Evolutionary conservation across 2,797 vertebrate species (phyloP).

Genomic region (Falco naumanni): DNA sequence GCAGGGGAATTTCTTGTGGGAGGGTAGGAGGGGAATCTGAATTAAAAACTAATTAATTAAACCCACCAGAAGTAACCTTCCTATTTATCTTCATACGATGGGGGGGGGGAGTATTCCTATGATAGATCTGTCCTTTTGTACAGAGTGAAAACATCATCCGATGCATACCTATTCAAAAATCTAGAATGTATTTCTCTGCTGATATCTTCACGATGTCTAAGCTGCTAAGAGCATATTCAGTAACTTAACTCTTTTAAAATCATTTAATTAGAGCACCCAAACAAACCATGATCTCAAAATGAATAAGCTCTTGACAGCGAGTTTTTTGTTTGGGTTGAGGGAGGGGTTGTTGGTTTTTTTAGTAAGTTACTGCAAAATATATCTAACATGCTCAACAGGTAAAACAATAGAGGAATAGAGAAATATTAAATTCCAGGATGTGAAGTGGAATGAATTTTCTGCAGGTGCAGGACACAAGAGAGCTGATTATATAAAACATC

Average conservation of each 20-base stretch:
- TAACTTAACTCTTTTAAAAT: background rate
- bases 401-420: background rate
- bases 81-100: background rate
- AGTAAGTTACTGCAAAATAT: background rate
- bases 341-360: fast-evolving
- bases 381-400: background rate
- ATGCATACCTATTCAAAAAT: background rate
- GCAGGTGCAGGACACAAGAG: background rate
- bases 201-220: background rate
- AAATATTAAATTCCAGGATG: background rate
- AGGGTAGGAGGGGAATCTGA: background rate
- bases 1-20: background rate
- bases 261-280: background rate
- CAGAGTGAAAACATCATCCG: background rate
- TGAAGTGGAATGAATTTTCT: background rate
- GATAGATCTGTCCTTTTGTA: background rate
- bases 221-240: background rate
- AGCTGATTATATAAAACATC: conserved; percentile 17
- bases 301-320: background rate
- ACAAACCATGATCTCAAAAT: background rate
- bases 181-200: background rate
- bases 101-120: background rate
- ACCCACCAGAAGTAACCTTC: background rate
- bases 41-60: conserved; percentile 21
- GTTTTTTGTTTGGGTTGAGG: background rate